Conservation (phyloP, 2,113 vertebrate species). For the Psittacara wagleri region DNA sequence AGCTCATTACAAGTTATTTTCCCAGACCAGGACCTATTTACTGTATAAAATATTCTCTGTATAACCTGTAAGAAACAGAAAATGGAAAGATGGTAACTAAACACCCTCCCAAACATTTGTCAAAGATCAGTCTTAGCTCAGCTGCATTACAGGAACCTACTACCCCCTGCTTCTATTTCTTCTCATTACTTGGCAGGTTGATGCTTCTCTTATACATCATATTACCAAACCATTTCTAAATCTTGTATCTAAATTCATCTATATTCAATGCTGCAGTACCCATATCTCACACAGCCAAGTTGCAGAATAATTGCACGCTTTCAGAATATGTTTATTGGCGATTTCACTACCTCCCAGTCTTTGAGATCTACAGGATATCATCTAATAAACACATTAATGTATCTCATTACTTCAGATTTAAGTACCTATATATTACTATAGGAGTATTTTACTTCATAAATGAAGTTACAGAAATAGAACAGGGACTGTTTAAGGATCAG, state of each 20-base stretch:
- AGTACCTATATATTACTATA: background rate
- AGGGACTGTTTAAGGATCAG: background rate
- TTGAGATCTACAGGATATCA: background rate
- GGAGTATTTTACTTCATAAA: background rate
- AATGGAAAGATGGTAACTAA: background rate
- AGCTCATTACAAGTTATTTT: slow-evolving; percentile 89
- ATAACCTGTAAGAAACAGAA: slow-evolving; percentile 81
- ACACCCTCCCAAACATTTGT: background rate
- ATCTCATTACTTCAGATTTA: background rate
- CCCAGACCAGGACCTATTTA: slow-evolving; percentile 94
- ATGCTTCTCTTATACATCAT: background rate
- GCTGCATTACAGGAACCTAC: background rate
- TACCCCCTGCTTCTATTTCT: background rate
- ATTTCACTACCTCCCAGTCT: background rate
- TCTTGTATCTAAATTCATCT: background rate
- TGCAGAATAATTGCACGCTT: background rate
- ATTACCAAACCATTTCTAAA: background rate
- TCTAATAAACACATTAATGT: background rate
- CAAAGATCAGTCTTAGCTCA: background rate
- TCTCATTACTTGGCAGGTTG: background rate
- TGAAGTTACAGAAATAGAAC: background rate
- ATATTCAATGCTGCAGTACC: background rate
- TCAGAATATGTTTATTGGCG: background rate
- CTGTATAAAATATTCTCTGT: slow-evolving; percentile 95
- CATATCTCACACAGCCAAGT: background rate